Evolutionary conservation across 2,888 invertebrate genomes (phyloP).

Genomic region (Chirona hameri): DNA sequence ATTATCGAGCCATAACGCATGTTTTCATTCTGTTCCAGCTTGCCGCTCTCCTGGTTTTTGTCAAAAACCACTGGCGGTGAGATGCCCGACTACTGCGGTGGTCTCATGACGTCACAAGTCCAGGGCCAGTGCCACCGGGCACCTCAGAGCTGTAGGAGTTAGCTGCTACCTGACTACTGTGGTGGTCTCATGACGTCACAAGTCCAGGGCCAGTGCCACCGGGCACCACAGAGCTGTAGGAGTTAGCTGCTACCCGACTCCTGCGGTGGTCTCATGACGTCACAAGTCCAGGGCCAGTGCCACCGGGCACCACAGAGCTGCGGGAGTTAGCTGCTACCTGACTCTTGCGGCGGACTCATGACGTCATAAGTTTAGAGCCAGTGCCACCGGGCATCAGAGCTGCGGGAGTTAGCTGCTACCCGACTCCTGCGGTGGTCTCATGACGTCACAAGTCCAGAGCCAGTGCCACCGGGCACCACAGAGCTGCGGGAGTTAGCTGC

Average conservation of each 20-base stretch:
- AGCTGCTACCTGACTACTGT: too few relatives aligned
- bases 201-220: not conserved
- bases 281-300: not conserved
- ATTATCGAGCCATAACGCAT: too few relatives aligned
- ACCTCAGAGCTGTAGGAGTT: too few relatives aligned
- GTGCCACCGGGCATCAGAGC: not conserved
- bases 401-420: too few relatives aligned
- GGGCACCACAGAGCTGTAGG: not conserved
- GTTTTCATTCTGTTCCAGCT: not conserved
- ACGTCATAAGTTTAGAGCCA: not conserved
- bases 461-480: not conserved
- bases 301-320: not conserved
- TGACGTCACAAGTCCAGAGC: not conserved
- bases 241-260: too few relatives aligned
- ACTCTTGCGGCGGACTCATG: not conserved
- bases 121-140: not conserved
- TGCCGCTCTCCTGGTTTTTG: not conserved
- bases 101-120: not conserved
- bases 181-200: constrained; percentile 1
- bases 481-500: too few relatives aligned
- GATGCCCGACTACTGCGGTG: not conserved
- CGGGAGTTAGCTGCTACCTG: too few relatives aligned
- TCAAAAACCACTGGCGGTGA: not conserved
- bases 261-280: not conserved
- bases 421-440: not conserved